phyloP scores from a whole-genome alignment of 2,797 vertebrate genomes.

The Leuciscus waleckii region DNA sequence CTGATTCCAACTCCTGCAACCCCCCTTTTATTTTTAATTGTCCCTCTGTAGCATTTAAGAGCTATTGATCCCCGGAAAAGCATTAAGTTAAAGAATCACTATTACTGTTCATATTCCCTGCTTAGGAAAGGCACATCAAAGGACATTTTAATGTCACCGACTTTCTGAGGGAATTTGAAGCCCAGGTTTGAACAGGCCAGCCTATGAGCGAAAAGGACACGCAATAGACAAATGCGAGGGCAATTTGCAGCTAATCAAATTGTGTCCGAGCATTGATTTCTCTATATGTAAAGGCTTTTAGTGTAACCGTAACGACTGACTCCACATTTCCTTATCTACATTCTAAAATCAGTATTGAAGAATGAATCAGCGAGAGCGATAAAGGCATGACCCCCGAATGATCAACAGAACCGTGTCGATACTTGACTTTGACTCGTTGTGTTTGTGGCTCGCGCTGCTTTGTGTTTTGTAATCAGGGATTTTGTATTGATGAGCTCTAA shows the following conservation, averaged over 20 bases:
- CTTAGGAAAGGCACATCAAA: slow-evolving; percentile 99
- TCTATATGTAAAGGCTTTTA: slow-evolving; percentile 74
- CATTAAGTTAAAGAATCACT: slow-evolving; percentile 97
- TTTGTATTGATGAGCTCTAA: slow-evolving; percentile 57
- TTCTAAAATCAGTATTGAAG: neutral
- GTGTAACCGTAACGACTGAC: neutral
- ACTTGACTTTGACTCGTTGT: slow-evolving; percentile 5
- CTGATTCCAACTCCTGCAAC: slow-evolving; percentile 87
- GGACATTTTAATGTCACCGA: slow-evolving; percentile 99
- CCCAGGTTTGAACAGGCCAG: slow-evolving; percentile 87
- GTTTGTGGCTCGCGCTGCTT: slow-evolving; percentile 36
- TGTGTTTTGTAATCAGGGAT: slow-evolving; percentile 45
- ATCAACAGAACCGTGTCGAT: neutral
- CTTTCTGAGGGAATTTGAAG: slow-evolving; percentile 99
- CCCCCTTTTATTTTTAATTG: slow-evolving; percentile 99
- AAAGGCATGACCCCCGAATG: neutral
- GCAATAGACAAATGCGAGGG: slow-evolving; percentile 91
- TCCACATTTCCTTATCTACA: neutral
- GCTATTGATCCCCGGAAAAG: slow-evolving; percentile 98
- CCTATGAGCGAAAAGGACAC: slow-evolving; percentile 99
- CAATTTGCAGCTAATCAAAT: slow-evolving; percentile 98
- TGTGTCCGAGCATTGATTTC: slow-evolving; percentile 90
- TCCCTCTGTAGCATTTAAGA: slow-evolving; percentile 99
- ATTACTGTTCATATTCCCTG: slow-evolving; percentile 98
- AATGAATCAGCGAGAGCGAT: neutral